These are phyloP conservation scores for Drosophila melanica DNA, from an alignment of 1,140 invertebrate genomes.

Conservation along the genomic window DNA sequence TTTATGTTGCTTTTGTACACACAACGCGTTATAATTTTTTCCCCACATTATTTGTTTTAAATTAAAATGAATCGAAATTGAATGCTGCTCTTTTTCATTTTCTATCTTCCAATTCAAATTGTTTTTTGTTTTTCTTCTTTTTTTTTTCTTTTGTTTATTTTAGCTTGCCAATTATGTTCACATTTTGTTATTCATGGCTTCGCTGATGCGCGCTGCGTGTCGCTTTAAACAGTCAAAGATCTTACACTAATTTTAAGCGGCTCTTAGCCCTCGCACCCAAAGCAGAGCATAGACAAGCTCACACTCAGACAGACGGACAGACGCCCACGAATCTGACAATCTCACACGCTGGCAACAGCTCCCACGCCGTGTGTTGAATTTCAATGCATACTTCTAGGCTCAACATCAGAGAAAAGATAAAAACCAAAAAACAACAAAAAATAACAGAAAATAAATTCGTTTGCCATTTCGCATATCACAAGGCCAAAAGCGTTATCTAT, in stretches of 20 bases:
- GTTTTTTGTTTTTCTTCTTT: not conserved
- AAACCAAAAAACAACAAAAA: conserved; percentile 50
- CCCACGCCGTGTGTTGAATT: conserved; percentile 75
- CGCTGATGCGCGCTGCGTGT: conserved; percentile 18
- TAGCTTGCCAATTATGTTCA: conserved; percentile 23
- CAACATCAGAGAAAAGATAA: conserved; percentile 24
- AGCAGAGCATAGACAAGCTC: conserved; percentile 1
- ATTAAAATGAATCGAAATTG: no score
- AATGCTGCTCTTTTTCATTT: not conserved
- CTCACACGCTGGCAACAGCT: conserved; percentile 27
- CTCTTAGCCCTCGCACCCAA: conserved; percentile 25
- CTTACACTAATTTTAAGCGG: conserved; percentile 71
- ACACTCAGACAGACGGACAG: not conserved
- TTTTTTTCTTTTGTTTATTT: no score
- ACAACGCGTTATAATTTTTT: no score
- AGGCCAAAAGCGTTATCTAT: conserved; percentile 8
- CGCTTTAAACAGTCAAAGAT: conserved; percentile 69
- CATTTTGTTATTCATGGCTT: conserved; percentile 33
- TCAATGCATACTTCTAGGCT: conserved; percentile 78
- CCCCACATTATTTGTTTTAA: no score
- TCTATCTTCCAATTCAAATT: not conserved
- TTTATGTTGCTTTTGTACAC: no score
- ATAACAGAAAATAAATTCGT: conserved; percentile 68
- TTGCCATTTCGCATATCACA: conserved; percentile 72
- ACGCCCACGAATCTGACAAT: conserved; percentile 25